These are phyloP conservation scores for Dasypogon diadema DNA, from an alignment of 2,888 invertebrate species.

Conservation along the genomic window DNA sequence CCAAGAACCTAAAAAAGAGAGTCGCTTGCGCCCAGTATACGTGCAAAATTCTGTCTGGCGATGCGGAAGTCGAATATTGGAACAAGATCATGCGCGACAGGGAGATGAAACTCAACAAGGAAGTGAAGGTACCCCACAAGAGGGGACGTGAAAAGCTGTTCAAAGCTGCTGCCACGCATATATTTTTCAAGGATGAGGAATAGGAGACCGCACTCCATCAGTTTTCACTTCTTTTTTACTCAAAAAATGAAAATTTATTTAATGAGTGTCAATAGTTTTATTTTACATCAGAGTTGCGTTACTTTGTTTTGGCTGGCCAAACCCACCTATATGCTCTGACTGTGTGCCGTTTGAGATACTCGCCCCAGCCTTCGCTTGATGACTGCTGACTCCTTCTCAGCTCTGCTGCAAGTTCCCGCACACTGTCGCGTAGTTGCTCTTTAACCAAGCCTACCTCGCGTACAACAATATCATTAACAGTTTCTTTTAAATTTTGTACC, in stretches of 20 bases:
- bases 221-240: background rate
- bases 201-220: too few species aligned
- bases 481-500: background rate
- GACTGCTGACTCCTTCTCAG: too few species aligned
- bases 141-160: slow-evolving; percentile 65
- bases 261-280: background rate
- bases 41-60: slow-evolving; percentile 70
- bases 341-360: background rate
- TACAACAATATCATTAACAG: background rate
- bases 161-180: slow-evolving; percentile 63
- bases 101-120: slow-evolving; percentile 65
- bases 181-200: slow-evolving; percentile 65
- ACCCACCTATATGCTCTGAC: background rate
- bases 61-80: slow-evolving; percentile 85
- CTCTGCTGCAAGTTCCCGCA: too few species aligned
- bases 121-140: slow-evolving; percentile 63
- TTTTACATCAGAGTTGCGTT: background rate
- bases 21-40: slow-evolving; percentile 65
- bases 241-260: background rate
- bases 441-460: background rate
- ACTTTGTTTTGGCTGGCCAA: background rate
- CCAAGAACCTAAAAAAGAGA: slow-evolving; percentile 63
- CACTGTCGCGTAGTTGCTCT: background rate
- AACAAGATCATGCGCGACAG: slow-evolving; percentile 76
- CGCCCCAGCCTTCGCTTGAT: slow-evolving; percentile 22